Evolutionary conservation across 2,113 vertebrate genomes (phyloP), one percentile per base, ranked within the genome.

Genomic region (Periophthalmodon schlosseri): DNA sequence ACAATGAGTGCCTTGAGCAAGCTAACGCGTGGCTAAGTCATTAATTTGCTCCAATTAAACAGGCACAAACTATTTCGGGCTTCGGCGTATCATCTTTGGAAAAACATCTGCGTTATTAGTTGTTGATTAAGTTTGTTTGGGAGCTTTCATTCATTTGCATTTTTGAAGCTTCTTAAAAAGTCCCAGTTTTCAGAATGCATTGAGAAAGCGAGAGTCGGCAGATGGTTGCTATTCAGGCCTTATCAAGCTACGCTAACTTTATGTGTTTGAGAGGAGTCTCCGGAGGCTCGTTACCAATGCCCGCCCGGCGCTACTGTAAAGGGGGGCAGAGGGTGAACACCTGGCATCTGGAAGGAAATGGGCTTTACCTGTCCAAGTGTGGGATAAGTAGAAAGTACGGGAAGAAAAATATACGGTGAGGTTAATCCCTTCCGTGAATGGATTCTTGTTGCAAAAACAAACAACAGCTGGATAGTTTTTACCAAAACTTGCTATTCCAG

Each of bases 71-170:
- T 86, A 86, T 89, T 92, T 88, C 78, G 83, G 78, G 80, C 87
- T 76, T 10, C 7, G 70, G 70, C 12, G 67, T 64, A 78, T 79
- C 23, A 67, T 81, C 79, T 85, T 75, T 79, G 72, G 33, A 28
- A 60, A 89, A 90, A 91, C 91, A 90, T 86, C 88, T 92, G 89
- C 61, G 72, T 87, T 90, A 89, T 89, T 91, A 87, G 85, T 84
- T 88, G 87, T 85, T 89, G 89, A 92, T 90, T 89, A 86, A 89
- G 86, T 91, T 89, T 91, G 88, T 89, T 87, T 88, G 89, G 85
- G 86, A 80, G 86, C 80, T 73, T 65, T 74, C 58, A 64, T 81
- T 89, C 77, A 90, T 91, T 91, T 88, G 83, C 88, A 89, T 92
- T 83, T 90, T 86, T 74, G 50, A 87, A 82, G 78, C 87, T 81